Evolutionary conservation across 1,140 invertebrate species (phyloP).

Genomic region (Dreissena polymorpha): DNA sequence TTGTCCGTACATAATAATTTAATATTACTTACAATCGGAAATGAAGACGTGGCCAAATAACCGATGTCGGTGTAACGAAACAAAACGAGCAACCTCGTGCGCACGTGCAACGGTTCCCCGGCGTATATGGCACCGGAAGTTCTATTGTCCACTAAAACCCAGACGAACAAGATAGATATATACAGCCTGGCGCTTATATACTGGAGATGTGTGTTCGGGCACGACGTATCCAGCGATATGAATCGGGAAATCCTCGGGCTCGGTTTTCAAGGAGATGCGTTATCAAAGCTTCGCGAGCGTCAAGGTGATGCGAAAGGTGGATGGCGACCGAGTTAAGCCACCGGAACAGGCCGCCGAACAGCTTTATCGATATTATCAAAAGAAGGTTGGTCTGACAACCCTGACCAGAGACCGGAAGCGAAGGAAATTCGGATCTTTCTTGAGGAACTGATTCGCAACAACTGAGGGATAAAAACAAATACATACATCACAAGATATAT

Average conservation of each 20-base stretch:
- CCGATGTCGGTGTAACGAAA: slow-evolving; percentile 47
- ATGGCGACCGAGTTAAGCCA: slow-evolving; percentile 23
- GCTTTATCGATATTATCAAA: slow-evolving; percentile 22
- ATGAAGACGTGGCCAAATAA: slow-evolving; percentile 25
- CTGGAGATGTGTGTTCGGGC: slow-evolving; percentile 54
- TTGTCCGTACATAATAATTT: too few species aligned
- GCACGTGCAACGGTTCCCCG: slow-evolving; percentile 19
- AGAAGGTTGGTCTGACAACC: slow-evolving; percentile 27
- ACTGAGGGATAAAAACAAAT: neutral
- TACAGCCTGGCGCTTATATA: slow-evolving; percentile 42
- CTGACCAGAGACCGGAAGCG: slow-evolving; percentile 15
- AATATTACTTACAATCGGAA: neutral
- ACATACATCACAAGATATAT: too few species aligned
- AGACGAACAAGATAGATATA: slow-evolving; percentile 42
- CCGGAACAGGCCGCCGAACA: slow-evolving; percentile 17
- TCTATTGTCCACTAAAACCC: neutral
- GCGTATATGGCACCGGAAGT: slow-evolving; percentile 52
- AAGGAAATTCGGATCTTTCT: slow-evolving; percentile 18
- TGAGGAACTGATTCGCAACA: neutral
- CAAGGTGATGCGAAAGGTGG: neutral
- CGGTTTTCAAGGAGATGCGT: slow-evolving; percentile 34
- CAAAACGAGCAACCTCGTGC: neutral
- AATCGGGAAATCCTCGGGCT: neutral
- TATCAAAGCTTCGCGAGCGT: neutral
- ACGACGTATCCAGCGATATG: slow-evolving; percentile 37